Evolutionary conservation across 2,888 invertebrate species (phyloP), one percentile per base, ranked within the genome.

Genomic region (Myopa testacea): DNA sequence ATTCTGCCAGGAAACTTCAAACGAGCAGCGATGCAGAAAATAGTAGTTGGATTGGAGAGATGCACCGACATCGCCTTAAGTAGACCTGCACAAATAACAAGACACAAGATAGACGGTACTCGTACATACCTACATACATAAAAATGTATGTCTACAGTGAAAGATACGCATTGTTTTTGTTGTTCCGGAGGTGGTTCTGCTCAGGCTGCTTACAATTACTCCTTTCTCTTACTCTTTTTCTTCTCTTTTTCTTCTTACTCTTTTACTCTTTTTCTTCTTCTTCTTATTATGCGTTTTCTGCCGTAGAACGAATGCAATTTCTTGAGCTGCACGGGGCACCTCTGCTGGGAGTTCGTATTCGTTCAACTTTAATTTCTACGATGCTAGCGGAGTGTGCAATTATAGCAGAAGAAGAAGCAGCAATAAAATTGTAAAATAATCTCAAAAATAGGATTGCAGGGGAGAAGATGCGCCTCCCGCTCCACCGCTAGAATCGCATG

Each of bases 11-110:
- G 62, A 26, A 62, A 38, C 12, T 37, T 34, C 37, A 16, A 37
- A 37, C 14, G 65, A 4, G 38, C 65, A 65, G 12, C 65, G 65
- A 65, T 65, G 65, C 65, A 65, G 65, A 65, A 65, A 65, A 65
- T 65, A 8, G 65, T 65, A 8, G 65, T 37, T 65, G 65, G 16
- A 34, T 19, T 34, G 62, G 12, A 38, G 37, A 55, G 55, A n/a
- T n/a, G 55, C 16, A 55, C 16, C 65, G 14, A 37, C 34, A 65
- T 14, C 19, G 34, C 10, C 1, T 14, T 14, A 38, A 34, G 4
- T 7, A 65, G 4, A 34, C 37, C 8, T 16, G 16, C 14, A 65
- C 12, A 38, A 6, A 14, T 38, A 38, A 14, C 65, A 14, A 65
- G 12, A 7, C n/a, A 26, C 19, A 62, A 26, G 62, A 10, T 26